phyloP scores from a whole-genome alignment of 2,113 vertebrate genomes.

The Podocnemis expansa region DNA sequence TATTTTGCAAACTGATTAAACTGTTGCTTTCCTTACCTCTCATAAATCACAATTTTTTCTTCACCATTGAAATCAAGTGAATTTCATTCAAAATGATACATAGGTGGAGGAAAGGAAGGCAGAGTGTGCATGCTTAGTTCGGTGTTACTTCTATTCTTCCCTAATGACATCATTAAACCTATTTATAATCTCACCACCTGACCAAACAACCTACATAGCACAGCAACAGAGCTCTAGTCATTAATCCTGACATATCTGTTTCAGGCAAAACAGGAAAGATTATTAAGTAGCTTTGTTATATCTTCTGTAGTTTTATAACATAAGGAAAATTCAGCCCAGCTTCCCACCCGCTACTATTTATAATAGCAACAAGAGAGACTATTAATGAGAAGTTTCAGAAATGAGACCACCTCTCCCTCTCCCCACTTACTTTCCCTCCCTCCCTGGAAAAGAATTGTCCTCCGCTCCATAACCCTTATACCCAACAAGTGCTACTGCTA shows the following conservation, averaged over 20 bases:
- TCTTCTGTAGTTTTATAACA: conserved; percentile 47
- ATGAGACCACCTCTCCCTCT: background rate
- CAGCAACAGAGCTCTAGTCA: conserved; percentile 66
- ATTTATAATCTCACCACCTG: conserved; percentile 66
- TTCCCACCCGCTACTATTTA: background rate
- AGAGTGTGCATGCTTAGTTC: conserved; percentile 8
- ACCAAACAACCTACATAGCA: conserved; percentile 55
- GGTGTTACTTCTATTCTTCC: background rate
- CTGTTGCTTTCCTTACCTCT: conserved; percentile 39
- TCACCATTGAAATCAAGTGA: conserved; percentile 34
- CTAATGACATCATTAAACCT: conserved; percentile 73
- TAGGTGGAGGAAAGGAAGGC: background rate
- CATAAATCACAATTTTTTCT: background rate
- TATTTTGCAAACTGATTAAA: background rate
- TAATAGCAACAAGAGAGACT: background rate
- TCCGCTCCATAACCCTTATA: background rate
- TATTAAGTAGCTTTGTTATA: conserved; percentile 58
- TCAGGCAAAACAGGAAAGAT: conserved; percentile 61
- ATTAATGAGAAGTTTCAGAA: conserved; percentile 32
- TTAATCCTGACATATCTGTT: conserved; percentile 68
- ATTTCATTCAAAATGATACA: conserved; percentile 35
- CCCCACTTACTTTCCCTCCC: too few relatives aligned
- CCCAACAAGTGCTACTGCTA: background rate
- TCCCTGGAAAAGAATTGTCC: background rate
- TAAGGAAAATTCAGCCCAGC: conserved; percentile 23